Percentiles rank a stretch among this genome's conserved stretches.
Evolutionary conservation across 2,113 vertebrate species (phyloP).

Genomic region (Melierax canorus): DNA sequence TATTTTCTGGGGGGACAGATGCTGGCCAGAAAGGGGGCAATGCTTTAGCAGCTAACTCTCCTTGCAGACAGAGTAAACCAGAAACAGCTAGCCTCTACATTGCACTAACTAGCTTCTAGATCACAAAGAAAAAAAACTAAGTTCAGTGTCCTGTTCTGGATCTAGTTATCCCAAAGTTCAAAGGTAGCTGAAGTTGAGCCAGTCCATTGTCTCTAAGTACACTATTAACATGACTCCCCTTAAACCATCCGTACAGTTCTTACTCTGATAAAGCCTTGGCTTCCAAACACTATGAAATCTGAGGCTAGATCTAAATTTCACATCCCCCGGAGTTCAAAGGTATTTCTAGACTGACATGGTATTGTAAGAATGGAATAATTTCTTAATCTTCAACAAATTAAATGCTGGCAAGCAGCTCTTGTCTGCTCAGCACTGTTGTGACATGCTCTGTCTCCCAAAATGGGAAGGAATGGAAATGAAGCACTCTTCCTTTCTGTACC

Average conservation of each 20-base stretch:
- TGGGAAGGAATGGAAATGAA: neutral
- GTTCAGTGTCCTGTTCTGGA: neutral
- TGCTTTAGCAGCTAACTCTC: neutral
- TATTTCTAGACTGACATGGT: neutral
- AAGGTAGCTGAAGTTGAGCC: neutral
- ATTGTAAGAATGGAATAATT: slow-evolving; percentile 23
- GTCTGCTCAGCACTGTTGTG: slow-evolving; percentile 44
- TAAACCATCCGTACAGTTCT: neutral
- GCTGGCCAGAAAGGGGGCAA: neutral
- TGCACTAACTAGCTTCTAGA: neutral
- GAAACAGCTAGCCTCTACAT: neutral
- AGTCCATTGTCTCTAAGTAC: neutral
- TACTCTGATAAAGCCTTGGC: neutral
- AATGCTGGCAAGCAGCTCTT: slow-evolving; percentile 40
- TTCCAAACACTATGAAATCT: neutral
- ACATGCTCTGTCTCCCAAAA: neutral
- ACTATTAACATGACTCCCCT: neutral
- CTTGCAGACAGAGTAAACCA: neutral
- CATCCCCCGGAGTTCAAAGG: slow-evolving; percentile 5
- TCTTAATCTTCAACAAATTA: slow-evolving; percentile 54
- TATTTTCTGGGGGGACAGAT: neutral
- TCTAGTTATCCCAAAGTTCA: neutral
- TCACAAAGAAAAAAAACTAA: neutral
- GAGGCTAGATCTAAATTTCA: neutral
- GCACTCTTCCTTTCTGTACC: neutral